These are phyloP conservation scores for Trachelus tabidus DNA, from an alignment of 2,888 invertebrate species.

Conservation along the genomic window DNA sequence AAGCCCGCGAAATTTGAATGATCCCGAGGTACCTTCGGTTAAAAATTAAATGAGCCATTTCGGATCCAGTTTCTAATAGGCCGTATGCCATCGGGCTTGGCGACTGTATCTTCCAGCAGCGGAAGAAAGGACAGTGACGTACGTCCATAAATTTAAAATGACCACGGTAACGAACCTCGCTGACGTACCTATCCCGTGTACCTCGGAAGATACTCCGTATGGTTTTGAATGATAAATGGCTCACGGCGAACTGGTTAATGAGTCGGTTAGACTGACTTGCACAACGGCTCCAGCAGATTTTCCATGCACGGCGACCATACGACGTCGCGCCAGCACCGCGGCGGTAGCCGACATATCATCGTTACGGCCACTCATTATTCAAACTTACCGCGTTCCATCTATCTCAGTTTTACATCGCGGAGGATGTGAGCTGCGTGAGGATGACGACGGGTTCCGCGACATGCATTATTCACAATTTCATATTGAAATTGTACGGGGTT, in stretches of 20 bases:
- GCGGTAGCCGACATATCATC: slow-evolving; percentile 48
- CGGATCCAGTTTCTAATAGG: not conserved
- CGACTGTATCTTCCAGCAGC: not conserved
- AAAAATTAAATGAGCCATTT: not conserved
- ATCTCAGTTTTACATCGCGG: slow-evolving; percentile 58
- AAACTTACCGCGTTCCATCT: slow-evolving; percentile 59
- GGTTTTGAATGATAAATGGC: slow-evolving; percentile 42
- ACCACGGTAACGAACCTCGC: not conserved
- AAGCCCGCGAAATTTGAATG: not conserved
- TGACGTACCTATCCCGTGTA: not conserved
- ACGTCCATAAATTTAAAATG: slow-evolving; percentile 3
- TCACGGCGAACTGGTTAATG: slow-evolving; percentile 41
- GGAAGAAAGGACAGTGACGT: not conserved
- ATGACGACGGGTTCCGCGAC: slow-evolving; percentile 46
- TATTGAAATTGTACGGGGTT: slow-evolving; percentile 54
- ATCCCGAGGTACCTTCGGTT: not conserved
- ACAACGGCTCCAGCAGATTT: slow-evolving; percentile 33
- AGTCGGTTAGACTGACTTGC: slow-evolving; percentile 36
- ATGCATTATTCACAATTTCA: slow-evolving; percentile 58
- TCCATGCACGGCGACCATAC: slow-evolving; percentile 20
- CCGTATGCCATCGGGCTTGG: not conserved
- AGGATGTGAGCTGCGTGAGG: slow-evolving; percentile 56
- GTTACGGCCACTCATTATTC: slow-evolving; percentile 57
- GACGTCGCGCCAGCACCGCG: slow-evolving; percentile 1
- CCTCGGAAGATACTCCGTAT: not conserved